Conservation (phyloP, 2,888 invertebrate species). For the Hirtodrosophila trivittata region DNA sequence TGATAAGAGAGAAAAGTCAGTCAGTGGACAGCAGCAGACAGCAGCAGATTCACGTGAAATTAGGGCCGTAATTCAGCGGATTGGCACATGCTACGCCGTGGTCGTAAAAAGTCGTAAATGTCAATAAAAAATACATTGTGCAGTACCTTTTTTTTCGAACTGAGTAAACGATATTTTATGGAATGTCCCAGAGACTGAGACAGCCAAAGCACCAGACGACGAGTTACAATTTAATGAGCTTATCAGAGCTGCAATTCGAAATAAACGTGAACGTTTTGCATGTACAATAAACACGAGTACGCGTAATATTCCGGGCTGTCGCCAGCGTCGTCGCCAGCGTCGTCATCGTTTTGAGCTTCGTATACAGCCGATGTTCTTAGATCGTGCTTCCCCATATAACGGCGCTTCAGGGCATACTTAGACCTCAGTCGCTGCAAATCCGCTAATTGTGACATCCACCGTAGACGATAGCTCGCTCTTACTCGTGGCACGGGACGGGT, state of each 20-base stretch:
- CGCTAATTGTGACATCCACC: slow-evolving; percentile 55
- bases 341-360: slow-evolving; percentile 25
- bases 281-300: slow-evolving; percentile 15
- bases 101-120: slow-evolving; percentile 33
- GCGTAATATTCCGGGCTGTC: slow-evolving; percentile 9
- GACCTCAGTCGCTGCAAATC: slow-evolving; percentile 60
- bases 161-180: no score
- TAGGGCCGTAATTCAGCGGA: slow-evolving; percentile 49
- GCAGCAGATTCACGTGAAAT: slow-evolving; percentile 59
- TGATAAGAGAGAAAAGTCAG: slow-evolving; percentile 17
- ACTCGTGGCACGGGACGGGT: no score
- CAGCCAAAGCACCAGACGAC: slow-evolving; percentile 1
- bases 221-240: slow-evolving; percentile 42
- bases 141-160: no score
- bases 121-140: slow-evolving; percentile 30
- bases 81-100: slow-evolving; percentile 50
- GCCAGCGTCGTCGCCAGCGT: slow-evolving; percentile 3
- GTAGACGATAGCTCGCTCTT: slow-evolving; percentile 14
- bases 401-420: slow-evolving; percentile 54
- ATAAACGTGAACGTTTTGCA: slow-evolving; percentile 48
- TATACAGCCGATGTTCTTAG: slow-evolving; percentile 28
- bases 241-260: slow-evolving; percentile 59
- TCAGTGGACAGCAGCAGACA: slow-evolving; percentile 33
- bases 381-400: slow-evolving; percentile 62
- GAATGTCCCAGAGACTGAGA: no score